Percentiles rank a stretch among this genome's conserved stretches.
Conservation (phyloP, 2,113 vertebrate species). For the Pampusana beccarii region DNA sequence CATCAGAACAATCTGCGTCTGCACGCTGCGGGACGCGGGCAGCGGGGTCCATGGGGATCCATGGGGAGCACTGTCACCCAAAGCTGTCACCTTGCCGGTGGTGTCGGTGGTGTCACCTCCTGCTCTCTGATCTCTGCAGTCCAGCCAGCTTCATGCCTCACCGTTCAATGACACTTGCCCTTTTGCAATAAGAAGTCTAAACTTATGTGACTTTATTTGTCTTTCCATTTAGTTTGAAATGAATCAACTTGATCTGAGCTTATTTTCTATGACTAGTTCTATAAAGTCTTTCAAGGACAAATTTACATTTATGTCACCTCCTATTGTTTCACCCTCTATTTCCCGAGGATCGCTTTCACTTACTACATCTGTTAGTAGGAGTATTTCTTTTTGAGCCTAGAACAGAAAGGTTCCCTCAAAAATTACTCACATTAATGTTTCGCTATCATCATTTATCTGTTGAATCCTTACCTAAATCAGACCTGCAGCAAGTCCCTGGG, state of each 20-base stretch:
- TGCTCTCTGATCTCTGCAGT: neutral
- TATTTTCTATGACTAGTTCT: neutral
- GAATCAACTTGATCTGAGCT: fast-evolving
- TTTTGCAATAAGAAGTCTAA: neutral
- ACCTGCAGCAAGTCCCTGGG: neutral
- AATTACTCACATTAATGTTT: neutral
- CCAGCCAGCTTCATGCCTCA: neutral
- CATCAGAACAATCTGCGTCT: neutral
- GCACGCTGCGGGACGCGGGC: fast-evolving
- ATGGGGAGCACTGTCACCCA: neutral
- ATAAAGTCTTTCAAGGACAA: neutral
- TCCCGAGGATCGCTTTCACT: neutral
- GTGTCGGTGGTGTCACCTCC: neutral
- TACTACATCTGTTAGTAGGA: neutral
- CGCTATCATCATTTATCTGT: neutral
- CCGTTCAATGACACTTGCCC: neutral
- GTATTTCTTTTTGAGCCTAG: neutral
- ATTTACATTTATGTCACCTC: neutral
- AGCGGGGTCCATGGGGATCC: neutral
- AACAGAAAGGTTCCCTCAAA: neutral
- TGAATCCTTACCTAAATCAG: neutral
- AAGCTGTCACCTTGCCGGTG: neutral
- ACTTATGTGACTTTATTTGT: neutral
- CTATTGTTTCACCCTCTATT: neutral
- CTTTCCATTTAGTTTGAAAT: neutral